These are phyloP conservation scores for Monomorium pharaonis DNA, from an alignment of 1,140 invertebrate genomes.

Conservation along the genomic window DNA sequence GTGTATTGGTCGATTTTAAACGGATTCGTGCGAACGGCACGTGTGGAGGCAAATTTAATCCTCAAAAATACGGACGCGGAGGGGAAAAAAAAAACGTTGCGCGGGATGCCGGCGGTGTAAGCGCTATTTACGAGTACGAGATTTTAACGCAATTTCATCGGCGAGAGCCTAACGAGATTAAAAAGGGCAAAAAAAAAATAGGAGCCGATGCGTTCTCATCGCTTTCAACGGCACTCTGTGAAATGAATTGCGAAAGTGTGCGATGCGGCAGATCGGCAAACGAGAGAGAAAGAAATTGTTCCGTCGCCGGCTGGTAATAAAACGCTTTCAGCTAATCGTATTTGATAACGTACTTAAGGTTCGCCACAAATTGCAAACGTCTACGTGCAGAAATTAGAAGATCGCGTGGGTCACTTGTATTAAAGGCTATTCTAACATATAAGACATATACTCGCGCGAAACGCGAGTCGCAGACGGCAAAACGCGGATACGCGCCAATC, in stretches of 20 bases:
- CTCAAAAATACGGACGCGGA: conserved; percentile 29
- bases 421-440: too few relatives aligned
- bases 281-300: not conserved
- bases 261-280: not conserved
- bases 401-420: not conserved
- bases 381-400: not conserved
- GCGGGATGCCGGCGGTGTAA: not conserved
- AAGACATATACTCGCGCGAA: too few relatives aligned
- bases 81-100: not conserved
- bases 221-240: conserved; percentile 17
- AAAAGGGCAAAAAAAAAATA: not conserved
- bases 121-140: conserved; percentile 19
- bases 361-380: not conserved
- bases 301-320: not conserved
- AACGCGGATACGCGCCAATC: too few relatives aligned
- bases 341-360: conserved; percentile 1
- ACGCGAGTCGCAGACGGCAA: too few relatives aligned
- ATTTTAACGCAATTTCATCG: conserved; percentile 44
- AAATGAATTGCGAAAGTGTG: conserved; percentile 29
- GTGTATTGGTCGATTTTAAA: conserved; percentile 5
- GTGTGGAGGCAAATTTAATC: conserved; percentile 42
- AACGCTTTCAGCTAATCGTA: conserved; percentile 2
- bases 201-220: not conserved
- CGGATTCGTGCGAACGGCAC: not conserved
- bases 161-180: conserved; percentile 30